phyloP scores from a whole-genome alignment of 2,113 vertebrate species.

The Spea bombifrons region DNA sequence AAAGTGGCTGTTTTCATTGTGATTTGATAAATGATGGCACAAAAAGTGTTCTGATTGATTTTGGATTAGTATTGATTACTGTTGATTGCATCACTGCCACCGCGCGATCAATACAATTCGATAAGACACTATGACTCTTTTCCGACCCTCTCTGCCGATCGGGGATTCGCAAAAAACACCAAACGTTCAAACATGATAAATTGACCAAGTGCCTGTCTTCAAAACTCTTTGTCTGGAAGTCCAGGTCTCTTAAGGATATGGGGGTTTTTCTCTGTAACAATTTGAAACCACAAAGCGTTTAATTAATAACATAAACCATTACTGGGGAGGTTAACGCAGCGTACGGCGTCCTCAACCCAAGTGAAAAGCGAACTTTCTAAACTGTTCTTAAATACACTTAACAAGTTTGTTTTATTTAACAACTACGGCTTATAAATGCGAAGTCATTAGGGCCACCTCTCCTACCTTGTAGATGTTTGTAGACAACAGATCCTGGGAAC shows the following conservation, averaged over 20 bases:
- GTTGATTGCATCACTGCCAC: constrained; percentile 70
- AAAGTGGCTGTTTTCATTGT: constrained; percentile 67
- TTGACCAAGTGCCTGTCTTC: constrained; percentile 62
- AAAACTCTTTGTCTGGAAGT: constrained; percentile 53
- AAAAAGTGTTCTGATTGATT: constrained; percentile 70
- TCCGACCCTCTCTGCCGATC: constrained; percentile 53
- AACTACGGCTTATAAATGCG: too few relatives aligned
- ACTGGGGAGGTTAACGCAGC: neutral
- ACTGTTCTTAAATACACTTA: neutral
- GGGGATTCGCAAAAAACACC: constrained; percentile 56
- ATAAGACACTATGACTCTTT: constrained; percentile 62
- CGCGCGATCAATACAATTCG: constrained; percentile 67
- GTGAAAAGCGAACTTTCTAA: neutral
- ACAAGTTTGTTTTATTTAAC: too few relatives aligned
- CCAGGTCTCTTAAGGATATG: constrained; percentile 5
- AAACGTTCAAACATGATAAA: constrained; percentile 65
- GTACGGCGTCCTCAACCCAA: neutral
- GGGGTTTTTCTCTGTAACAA: constrained; percentile 19
- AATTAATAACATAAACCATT: constrained; percentile 18
- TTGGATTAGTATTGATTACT: constrained; percentile 75
- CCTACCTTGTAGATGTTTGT: too few relatives aligned
- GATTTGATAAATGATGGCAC: constrained; percentile 69
- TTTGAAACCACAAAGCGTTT: constrained; percentile 23
- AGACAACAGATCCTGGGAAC: too few relatives aligned
- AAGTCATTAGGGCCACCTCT: too few relatives aligned